Conservation (phyloP, 1,140 invertebrate genomes). For the Stegodyphus mimosarum region DNA sequence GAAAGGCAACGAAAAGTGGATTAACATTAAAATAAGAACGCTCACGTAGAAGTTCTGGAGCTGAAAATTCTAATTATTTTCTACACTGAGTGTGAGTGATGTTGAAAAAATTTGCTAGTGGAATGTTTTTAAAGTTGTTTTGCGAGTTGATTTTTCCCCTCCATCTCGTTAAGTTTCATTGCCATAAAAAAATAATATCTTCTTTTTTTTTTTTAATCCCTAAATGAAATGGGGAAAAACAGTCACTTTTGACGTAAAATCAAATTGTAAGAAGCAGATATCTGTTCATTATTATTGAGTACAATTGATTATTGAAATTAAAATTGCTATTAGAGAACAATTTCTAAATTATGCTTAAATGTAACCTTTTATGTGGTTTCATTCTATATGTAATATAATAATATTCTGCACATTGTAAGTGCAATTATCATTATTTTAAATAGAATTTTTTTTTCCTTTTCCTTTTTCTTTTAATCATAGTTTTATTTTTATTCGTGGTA, state of each 20-base stretch:
- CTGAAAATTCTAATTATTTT: constrained; percentile 57
- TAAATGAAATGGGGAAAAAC: constrained; percentile 4
- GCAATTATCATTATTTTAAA: no score
- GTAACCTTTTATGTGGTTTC: no score
- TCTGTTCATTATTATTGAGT: neutral
- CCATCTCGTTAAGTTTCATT: constrained; percentile 50
- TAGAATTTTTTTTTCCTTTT: no score
- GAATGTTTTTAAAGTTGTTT: constrained; percentile 59
- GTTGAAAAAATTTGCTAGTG: constrained; percentile 20
- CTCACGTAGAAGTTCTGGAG: constrained; percentile 20
- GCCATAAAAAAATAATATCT: constrained; percentile 26
- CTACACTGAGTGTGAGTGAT: constrained; percentile 36
- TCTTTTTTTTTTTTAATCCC: neutral
- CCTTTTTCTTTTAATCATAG: no score
- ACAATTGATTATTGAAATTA: constrained; percentile 4
- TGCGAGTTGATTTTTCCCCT: constrained; percentile 50
- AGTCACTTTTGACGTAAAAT: constrained; percentile 9
- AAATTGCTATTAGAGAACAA: neutral
- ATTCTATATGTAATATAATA: no score
- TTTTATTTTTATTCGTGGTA: no score
- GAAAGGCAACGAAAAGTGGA: constrained; percentile 41
- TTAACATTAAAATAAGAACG: constrained; percentile 54
- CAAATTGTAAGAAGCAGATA: neutral
- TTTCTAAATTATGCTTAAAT: neutral
- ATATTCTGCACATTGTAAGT: no score